Percentiles rank a stretch among this genome's conserved stretches.
Conservation (phyloP, 2,888 invertebrate species). For the Stenodera caucasica region DNA sequence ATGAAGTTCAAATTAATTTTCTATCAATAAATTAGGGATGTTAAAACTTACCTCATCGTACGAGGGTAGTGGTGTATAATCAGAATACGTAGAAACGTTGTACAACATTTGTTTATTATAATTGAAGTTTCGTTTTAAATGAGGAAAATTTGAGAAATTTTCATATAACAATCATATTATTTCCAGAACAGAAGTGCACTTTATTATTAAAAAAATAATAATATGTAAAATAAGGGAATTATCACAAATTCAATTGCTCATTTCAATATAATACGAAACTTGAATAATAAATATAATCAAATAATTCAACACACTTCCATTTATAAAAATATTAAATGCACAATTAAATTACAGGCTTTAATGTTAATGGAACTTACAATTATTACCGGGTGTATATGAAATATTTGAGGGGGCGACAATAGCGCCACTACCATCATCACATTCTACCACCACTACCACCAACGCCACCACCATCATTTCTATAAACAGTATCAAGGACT, state of each 20-base stretch:
- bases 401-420: conserved; percentile 31
- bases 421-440: conserved; percentile 34
- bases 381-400: conserved; percentile 29
- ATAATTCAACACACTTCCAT: not conserved
- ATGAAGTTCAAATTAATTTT: not conserved
- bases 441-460: not conserved
- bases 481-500: not conserved
- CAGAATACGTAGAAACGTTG: conserved; percentile 44
- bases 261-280: not conserved
- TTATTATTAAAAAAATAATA: not conserved
- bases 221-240: not conserved
- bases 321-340: conserved; percentile 40
- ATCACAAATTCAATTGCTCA: not conserved
- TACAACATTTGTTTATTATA: conserved; percentile 40
- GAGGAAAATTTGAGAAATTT: too few relatives aligned
- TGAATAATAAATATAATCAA: not conserved
- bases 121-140: too few relatives aligned
- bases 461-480: not conserved
- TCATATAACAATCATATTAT: too few relatives aligned
- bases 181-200: not conserved
- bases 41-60: conserved; percentile 42
- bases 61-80: conserved; percentile 42
- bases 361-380: conserved; percentile 39
- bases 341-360: conserved; percentile 43
- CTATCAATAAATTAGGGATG: not conserved